Evolutionary conservation across 2,888 invertebrate genomes (phyloP).

Genomic region (Gymnosoma rotundatum): DNA sequence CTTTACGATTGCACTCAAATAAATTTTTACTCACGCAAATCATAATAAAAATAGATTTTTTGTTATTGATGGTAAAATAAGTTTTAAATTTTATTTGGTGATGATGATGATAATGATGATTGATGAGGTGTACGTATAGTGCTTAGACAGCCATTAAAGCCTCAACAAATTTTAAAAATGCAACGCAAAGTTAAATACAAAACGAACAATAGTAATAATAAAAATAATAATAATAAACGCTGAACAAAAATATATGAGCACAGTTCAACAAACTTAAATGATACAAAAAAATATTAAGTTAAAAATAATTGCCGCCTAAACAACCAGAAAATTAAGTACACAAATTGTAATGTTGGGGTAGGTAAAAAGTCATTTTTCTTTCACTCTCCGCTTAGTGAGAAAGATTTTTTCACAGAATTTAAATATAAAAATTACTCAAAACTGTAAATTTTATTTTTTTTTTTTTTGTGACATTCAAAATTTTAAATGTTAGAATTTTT

Average conservation of each 20-base stretch:
- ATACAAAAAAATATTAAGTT: constrained; percentile 48
- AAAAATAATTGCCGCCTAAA: constrained; percentile 71
- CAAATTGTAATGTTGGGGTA: constrained; percentile 3
- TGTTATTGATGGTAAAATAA: constrained; percentile 38
- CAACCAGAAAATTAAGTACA: constrained; percentile 60
- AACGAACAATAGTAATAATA: not conserved
- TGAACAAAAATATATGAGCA: constrained; percentile 16
- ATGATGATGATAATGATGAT: constrained; percentile 4
- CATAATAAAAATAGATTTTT: constrained; percentile 9
- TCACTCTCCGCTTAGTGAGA: too few relatives aligned
- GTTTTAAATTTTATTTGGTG: constrained; percentile 14
- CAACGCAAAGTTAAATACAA: constrained; percentile 6
- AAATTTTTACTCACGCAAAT: constrained; percentile 42
- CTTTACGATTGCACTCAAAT: constrained; percentile 1
- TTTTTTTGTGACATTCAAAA: too few relatives aligned
- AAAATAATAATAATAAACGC: constrained; percentile 21
- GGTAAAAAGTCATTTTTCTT: constrained; percentile 16
- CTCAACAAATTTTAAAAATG: constrained; percentile 6
- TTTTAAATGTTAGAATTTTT: too few relatives aligned
- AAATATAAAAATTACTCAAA: too few relatives aligned
- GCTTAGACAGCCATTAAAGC: constrained; percentile 7
- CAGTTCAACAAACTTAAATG: constrained; percentile 58
- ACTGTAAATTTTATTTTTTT: too few relatives aligned
- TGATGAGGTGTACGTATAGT: not conserved
- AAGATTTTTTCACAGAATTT: too few relatives aligned